phyloP scores from a whole-genome alignment of 2,797 vertebrate species.

The Etheostoma nigrum region DNA sequence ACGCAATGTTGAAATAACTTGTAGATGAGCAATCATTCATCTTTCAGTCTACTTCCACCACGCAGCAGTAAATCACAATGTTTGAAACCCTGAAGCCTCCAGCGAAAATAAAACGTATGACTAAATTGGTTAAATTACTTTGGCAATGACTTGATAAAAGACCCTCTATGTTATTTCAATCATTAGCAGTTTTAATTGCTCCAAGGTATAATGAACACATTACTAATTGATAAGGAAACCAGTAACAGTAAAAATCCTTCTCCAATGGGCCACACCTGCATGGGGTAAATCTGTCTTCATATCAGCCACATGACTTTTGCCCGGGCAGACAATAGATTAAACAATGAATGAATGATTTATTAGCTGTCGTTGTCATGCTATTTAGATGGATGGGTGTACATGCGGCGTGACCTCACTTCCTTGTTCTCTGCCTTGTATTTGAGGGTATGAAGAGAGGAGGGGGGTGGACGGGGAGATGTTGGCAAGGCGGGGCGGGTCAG shows the following conservation, averaged over 20 bases:
- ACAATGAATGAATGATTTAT: slow-evolving; percentile 89
- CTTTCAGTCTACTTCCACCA: slow-evolving; percentile 50
- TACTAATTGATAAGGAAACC: slow-evolving; percentile 83
- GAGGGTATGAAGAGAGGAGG: slow-evolving; percentile 71
- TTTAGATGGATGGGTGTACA: slow-evolving; percentile 88
- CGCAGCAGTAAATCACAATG: slow-evolving; percentile 54
- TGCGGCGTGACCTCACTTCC: slow-evolving; percentile 85
- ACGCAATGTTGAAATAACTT: slow-evolving; percentile 58
- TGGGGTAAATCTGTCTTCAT: slow-evolving; percentile 83
- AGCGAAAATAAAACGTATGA: slow-evolving; percentile 75
- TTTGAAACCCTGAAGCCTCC: slow-evolving; percentile 64
- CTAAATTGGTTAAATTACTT: slow-evolving; percentile 80
- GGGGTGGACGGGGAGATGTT: slow-evolving; percentile 69
- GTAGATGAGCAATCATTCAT: slow-evolving; percentile 59
- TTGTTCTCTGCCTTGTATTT: slow-evolving; percentile 84
- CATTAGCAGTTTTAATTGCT: slow-evolving; percentile 83
- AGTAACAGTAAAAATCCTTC: slow-evolving; percentile 69
- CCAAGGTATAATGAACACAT: slow-evolving; percentile 83
- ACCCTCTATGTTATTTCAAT: slow-evolving; percentile 81
- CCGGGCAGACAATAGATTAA: slow-evolving; percentile 86
- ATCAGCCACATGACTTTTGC: slow-evolving; percentile 83
- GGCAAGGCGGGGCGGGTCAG: slow-evolving; percentile 81
- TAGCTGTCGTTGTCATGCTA: slow-evolving; percentile 86
- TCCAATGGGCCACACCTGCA: slow-evolving; percentile 78
- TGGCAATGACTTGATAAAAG: slow-evolving; percentile 80